Conservation (phyloP, 2,797 vertebrate species). For the Rhodeus uyekii region DNA sequence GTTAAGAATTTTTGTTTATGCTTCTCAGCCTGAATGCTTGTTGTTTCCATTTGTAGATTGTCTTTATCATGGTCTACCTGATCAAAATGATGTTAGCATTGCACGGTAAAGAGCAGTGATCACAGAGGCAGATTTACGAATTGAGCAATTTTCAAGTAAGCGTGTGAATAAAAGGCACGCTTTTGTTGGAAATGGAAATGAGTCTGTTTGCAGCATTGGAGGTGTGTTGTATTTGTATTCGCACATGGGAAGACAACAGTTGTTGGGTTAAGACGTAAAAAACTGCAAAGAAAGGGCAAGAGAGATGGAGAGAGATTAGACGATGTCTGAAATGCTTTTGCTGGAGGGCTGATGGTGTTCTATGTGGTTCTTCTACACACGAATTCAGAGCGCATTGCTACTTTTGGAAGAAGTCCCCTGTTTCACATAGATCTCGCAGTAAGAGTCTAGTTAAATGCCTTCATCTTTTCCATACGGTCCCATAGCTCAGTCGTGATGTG, state of each 20-base stretch:
- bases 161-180: not conserved
- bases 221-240: constrained; percentile 18
- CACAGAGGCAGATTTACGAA: constrained; percentile 21
- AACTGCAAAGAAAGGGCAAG: constrained; percentile 4
- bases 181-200: constrained; percentile 12
- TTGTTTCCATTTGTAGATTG: constrained; percentile 24
- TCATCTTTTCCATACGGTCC: constrained; percentile 50
- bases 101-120: constrained; percentile 31
- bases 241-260: constrained; percentile 25
- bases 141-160: constrained; percentile 31
- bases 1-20: constrained; percentile 10
- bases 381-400: constrained; percentile 20
- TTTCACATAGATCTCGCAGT: constrained; percentile 47
- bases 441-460: constrained; percentile 44
- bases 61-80: constrained; percentile 7
- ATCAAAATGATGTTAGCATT: constrained; percentile 22
- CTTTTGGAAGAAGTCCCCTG: constrained; percentile 32
- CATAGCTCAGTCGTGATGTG: constrained; percentile 64
- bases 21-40: not conserved
- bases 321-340: constrained; percentile 48
- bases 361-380: constrained; percentile 33
- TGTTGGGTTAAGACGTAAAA: constrained; percentile 12
- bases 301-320: constrained; percentile 54
- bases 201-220: not conserved
- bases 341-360: constrained; percentile 45